Percentiles rank a stretch among this genome's conserved stretches.
Evolutionary conservation across 2,888 invertebrate species (phyloP).

Genomic region (Lycophotia porphyrea): DNA sequence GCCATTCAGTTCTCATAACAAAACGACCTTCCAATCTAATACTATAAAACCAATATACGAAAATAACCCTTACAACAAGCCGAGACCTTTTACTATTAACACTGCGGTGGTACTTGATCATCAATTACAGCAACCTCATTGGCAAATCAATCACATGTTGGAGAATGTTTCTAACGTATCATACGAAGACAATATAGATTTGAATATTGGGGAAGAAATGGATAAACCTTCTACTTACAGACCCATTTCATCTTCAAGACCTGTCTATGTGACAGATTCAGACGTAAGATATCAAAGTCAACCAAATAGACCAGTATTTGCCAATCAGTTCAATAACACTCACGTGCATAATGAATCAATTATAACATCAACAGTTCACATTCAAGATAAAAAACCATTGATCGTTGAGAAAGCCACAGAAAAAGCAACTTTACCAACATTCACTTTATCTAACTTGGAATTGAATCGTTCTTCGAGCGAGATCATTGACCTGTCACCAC

Average conservation of each 20-base stretch:
- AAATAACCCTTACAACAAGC: conserved; percentile 77
- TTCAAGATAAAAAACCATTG: conserved; percentile 86
- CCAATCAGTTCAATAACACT: conserved; percentile 72
- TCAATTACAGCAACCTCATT: conserved; percentile 87
- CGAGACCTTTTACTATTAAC: conserved; percentile 85
- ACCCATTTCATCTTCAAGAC: conserved; percentile 70
- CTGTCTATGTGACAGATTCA: conserved; percentile 65
- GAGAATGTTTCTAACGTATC: conserved; percentile 84
- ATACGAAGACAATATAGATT: conserved; percentile 83
- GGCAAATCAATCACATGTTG: conserved; percentile 87
- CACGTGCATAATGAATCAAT: conserved; percentile 80
- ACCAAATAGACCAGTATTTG: conserved; percentile 72
- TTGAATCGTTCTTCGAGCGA: conserved; percentile 82
- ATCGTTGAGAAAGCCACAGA: conserved; percentile 80
- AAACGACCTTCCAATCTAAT: conserved; percentile 80
- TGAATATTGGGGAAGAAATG: conserved; percentile 87
- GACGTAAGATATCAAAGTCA: conserved; percentile 75
- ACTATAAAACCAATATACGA: conserved; percentile 82
- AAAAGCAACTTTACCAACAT: conserved; percentile 79
- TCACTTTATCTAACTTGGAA: conserved; percentile 78
- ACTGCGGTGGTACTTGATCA: conserved; percentile 81
- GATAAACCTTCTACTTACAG: conserved; percentile 70
- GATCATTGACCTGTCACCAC: conserved; percentile 88
- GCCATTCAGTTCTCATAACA: conserved; percentile 82
- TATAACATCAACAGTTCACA: conserved; percentile 87